Evolutionary conservation across 2,113 vertebrate species (phyloP).

Genomic region (Anoura caudifer): DNA sequence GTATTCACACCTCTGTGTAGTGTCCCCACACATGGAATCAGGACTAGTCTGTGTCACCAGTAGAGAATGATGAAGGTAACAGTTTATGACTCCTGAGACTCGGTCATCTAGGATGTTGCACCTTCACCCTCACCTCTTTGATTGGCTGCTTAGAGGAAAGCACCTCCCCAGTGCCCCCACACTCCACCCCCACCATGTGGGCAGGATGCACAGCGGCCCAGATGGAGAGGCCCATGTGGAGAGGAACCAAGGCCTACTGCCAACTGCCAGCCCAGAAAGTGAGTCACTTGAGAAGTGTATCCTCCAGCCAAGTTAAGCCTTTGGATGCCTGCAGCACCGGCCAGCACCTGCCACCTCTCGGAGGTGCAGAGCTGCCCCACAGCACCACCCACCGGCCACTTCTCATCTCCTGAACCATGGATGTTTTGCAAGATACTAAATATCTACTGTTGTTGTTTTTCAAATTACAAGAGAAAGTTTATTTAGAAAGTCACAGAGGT

Average conservation of each 20-base stretch:
- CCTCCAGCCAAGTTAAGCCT: not conserved
- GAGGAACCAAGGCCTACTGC: not conserved
- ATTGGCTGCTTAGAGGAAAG: not conserved
- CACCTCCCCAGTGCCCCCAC: not conserved
- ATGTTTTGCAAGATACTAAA: not conserved
- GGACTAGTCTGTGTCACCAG: not conserved
- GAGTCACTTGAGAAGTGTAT: not conserved
- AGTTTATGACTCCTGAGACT: not conserved
- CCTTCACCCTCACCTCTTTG: not conserved
- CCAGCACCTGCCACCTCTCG: too few species aligned
- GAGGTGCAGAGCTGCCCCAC: not conserved
- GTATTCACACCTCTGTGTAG: fast-evolving
- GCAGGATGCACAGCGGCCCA: not conserved
- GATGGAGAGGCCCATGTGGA: too few species aligned
- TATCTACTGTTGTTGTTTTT: not conserved
- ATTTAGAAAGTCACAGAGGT: not conserved
- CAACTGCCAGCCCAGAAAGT: not conserved
- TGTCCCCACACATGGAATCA: not conserved
- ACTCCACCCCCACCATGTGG: too few species aligned
- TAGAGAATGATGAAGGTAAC: not conserved
- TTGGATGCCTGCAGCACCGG: not conserved
- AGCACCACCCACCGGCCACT: not conserved
- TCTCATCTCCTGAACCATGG: not conserved
- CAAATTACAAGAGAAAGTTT: not conserved
- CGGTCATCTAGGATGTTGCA: not conserved